phyloP scores from a whole-genome alignment of 1,140 invertebrate species.

The Drosophila kohkoa region DNA sequence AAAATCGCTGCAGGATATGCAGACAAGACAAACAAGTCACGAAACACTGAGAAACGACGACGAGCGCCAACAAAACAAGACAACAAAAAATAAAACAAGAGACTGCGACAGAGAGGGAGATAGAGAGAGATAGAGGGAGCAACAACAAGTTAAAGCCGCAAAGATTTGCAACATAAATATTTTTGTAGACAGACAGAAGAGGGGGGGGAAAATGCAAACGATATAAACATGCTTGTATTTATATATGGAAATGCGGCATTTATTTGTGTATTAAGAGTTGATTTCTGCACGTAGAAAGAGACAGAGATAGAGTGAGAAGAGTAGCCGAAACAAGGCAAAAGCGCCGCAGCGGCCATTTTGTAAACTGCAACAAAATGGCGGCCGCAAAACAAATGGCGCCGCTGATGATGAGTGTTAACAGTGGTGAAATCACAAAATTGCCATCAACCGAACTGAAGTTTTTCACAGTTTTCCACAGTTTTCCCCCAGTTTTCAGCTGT shows the following conservation, averaged over 20 bases:
- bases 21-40: constrained; percentile 82
- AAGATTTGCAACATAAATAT: constrained; percentile 80
- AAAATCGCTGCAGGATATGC: constrained; percentile 80
- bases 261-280: constrained; percentile 77
- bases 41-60: constrained; percentile 48
- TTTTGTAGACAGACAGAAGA: constrained; percentile 49
- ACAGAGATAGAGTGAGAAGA: no score
- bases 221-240: constrained; percentile 56
- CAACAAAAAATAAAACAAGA: constrained; percentile 22
- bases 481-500: constrained; percentile 35
- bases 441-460: constrained; percentile 13
- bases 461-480: no score
- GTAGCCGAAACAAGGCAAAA: constrained; percentile 12
- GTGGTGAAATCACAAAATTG: constrained; percentile 28
- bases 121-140: neutral
- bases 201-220: constrained; percentile 34
- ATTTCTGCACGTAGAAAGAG: constrained; percentile 40
- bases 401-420: constrained; percentile 68
- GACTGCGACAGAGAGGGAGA: neutral
- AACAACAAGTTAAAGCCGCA: constrained; percentile 70
- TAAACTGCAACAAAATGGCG: constrained; percentile 74
- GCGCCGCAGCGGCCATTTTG: constrained; percentile 65
- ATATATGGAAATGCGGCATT: constrained; percentile 68
- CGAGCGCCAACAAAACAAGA: constrained; percentile 18
- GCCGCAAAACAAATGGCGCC: constrained; percentile 68